Base-by-base conservation (phyloP, 2,797 vertebrate species). In the Bradypodion ventrale region DNA sequence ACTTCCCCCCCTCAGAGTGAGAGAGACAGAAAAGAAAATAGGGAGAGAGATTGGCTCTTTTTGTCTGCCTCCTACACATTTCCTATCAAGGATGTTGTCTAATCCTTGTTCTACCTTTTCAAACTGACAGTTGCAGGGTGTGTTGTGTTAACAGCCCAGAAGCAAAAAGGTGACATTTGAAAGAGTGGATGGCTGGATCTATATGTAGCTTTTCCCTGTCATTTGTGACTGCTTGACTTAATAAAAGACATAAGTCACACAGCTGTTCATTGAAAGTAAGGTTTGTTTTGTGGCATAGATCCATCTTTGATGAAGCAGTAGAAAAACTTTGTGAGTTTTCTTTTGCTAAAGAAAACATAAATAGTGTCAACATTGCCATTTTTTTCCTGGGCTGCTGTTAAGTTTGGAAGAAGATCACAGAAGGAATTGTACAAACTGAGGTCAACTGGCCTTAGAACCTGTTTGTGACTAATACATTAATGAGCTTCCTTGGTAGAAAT, bases 341-440 rank as follows among this genome's bases (percentile, higher is more conserved):
- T 16, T 49, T 84, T 88, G 80, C 87, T 89, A 83, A 86, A 89
- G 44, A 87, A 91, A 91, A 91, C 83, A 82, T 82, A 86, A 9
- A 0, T 85, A 91, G 84, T 46, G 82, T 93, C 82, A 88, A 84
- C 84, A 90, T 84, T 90, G 91, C 83, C 82, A 3, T 92, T 92
- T 92, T 84, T 91, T 87, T 68, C 60, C 91, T 92, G 90, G 89
- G 90, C 89, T 91, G 85, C 89, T 92, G 92, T 82, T 90, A 88
- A 87, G 87, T 79, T 90, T 94, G 94, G 93, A 94, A 92, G 89
- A 77, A 87, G 94, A 94, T 94, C 92, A 94, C 86, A 94, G 87
- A 89, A 83, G 56, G 76, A 87, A 90, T 78, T 40, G 65, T 88
- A 92, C 84, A 86, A 89, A 91, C 69, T 90, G 90, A 94, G 93